Conservation (phyloP, 2,113 vertebrate genomes). For the Gallinago undulata region DNA sequence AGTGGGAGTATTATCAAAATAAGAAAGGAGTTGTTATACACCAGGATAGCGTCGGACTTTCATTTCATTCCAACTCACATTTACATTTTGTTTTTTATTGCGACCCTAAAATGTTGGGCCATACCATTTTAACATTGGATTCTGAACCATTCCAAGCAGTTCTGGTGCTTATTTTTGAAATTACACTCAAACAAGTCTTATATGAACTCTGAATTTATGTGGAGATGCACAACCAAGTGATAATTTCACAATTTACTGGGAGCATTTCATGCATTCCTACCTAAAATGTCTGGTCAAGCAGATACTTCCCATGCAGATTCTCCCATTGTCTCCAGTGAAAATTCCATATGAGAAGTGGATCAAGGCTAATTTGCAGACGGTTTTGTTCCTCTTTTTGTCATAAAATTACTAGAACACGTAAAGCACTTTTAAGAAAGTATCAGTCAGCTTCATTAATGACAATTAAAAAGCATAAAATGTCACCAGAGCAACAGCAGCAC, state of each 20-base stretch:
- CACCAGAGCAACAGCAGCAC: conserved; percentile 57
- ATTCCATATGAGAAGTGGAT: conserved; percentile 38
- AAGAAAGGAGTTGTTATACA: not conserved
- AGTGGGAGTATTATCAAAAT: not conserved
- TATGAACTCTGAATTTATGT: not conserved
- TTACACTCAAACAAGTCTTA: not conserved
- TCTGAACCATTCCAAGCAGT: not conserved
- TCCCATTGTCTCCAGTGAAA: conserved; percentile 32
- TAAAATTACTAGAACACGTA: conserved; percentile 53
- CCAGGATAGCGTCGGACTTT: not conserved
- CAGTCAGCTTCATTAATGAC: conserved; percentile 63
- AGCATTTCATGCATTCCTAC: not conserved
- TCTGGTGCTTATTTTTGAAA: not conserved
- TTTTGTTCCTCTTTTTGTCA: conserved; percentile 43
- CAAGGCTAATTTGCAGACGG: conserved; percentile 45
- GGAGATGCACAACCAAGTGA: not conserved
- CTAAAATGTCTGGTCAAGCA: conserved; percentile 1
- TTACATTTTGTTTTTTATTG: not conserved
- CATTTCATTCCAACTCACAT: not conserved
- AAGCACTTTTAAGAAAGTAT: conserved; percentile 47
- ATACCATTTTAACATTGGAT: not conserved
- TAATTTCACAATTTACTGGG: not conserved
- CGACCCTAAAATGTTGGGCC: not conserved
- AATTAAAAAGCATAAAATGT: conserved; percentile 68
- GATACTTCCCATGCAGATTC: conserved; percentile 18